Conservation (phyloP, 2,797 vertebrate species). For the Capromys pilorides region DNA sequence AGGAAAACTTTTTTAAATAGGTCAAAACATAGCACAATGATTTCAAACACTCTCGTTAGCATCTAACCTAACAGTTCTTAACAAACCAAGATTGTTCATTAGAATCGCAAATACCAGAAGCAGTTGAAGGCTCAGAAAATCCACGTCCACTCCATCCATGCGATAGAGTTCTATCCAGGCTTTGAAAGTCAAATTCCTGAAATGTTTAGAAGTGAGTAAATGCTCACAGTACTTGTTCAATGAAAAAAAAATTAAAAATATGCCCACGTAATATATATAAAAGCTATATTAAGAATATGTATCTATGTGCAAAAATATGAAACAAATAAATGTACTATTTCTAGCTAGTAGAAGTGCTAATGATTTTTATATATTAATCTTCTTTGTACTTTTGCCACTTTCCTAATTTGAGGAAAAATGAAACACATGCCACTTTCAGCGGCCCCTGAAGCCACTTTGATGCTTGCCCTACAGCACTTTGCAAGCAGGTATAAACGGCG, state of each 20-base stretch:
- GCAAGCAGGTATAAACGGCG: not conserved
- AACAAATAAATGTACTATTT: not conserved
- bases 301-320: not conserved
- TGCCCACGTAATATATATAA: not conserved
- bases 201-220: not conserved
- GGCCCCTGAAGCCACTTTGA: not conserved
- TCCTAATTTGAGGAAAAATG: not conserved
- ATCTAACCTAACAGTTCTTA: not conserved
- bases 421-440: not conserved
- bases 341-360: not conserved
- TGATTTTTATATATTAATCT: not conserved
- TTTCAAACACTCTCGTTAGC: not conserved
- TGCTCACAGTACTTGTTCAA: not conserved
- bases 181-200: not conserved
- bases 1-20: not conserved
- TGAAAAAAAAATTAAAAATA: not conserved
- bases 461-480: not conserved
- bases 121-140: not conserved
- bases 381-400: not conserved
- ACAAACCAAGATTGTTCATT: not conserved
- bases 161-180: not conserved
- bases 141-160: not conserved
- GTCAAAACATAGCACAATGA: not conserved
- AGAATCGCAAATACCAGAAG: not conserved
- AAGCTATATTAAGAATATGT: not conserved